A percentile compares a stretch with the other conserved stretches of the same genome.
Conservation (phyloP, 2,888 invertebrate genomes). For the Cerastis rubricosa region DNA sequence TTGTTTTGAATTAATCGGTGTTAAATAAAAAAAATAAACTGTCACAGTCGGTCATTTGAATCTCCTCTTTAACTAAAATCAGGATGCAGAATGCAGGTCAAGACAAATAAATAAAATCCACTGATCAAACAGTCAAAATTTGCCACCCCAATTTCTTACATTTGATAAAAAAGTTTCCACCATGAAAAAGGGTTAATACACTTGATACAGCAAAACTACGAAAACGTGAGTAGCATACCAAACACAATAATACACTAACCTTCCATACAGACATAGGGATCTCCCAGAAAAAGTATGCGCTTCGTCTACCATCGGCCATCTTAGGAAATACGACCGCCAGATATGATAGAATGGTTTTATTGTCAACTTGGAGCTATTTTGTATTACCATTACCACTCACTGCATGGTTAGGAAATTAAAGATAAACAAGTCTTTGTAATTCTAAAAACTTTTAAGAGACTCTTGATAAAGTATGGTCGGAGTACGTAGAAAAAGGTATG, state of each 20-base stretch:
- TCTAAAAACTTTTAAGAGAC: no score
- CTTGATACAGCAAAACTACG: conserved; percentile 31
- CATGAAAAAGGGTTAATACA: conserved; percentile 11
- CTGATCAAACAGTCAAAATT: background rate
- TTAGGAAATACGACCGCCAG: background rate
- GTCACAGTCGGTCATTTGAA: background rate
- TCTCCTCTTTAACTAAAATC: background rate
- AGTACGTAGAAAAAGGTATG: background rate
- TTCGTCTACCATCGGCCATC: background rate
- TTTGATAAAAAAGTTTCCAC: conserved; percentile 4
- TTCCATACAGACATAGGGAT: background rate
- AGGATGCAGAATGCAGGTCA: background rate
- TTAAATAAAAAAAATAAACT: background rate
- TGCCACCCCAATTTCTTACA: background rate
- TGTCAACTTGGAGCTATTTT: background rate
- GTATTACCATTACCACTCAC: no score
- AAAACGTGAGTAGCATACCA: conserved; percentile 23
- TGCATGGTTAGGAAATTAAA: background rate
- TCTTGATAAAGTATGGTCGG: no score
- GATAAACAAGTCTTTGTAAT: no score
- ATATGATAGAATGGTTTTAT: background rate
- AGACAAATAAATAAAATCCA: background rate
- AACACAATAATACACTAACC: background rate
- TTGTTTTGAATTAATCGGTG: no score
- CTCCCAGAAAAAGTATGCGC: background rate